phyloP scores from a whole-genome alignment of 2,797 vertebrate genomes.

The Thunnus albacares region DNA sequence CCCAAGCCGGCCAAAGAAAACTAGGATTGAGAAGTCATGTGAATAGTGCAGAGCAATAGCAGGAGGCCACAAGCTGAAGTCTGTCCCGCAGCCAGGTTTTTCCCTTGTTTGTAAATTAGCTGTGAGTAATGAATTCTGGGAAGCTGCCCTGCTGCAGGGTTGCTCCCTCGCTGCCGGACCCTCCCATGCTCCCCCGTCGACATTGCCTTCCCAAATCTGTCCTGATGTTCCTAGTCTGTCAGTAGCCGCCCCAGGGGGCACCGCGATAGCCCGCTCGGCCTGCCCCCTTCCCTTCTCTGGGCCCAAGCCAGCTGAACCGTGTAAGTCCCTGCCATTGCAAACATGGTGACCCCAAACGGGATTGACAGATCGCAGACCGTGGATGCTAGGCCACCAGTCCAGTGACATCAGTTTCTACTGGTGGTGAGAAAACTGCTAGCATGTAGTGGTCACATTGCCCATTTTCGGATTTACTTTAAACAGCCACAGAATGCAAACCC shows the following conservation, averaged over 20 bases:
- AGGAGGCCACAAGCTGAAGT: slow-evolving; percentile 58
- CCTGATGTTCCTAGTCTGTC: slow-evolving; percentile 94
- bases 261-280: slow-evolving; percentile 80
- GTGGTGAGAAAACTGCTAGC: slow-evolving; percentile 72
- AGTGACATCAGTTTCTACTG: slow-evolving; percentile 84
- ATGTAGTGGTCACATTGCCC: slow-evolving; percentile 62
- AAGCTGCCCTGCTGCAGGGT: slow-evolving; percentile 85
- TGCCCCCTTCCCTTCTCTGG: slow-evolving; percentile 85
- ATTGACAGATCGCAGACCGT: slow-evolving; percentile 91
- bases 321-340: slow-evolving; percentile 88
- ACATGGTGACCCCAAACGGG: slow-evolving; percentile 86
- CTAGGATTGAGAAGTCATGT: slow-evolving; percentile 57
- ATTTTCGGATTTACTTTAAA: slow-evolving; percentile 43
- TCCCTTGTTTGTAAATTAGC: slow-evolving; percentile 84
- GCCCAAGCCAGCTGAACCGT: slow-evolving; percentile 94
- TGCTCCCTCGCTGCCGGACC: slow-evolving; percentile 86
- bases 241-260: slow-evolving; percentile 89
- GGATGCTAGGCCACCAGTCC: slow-evolving; percentile 86
- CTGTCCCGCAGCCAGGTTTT: slow-evolving; percentile 70
- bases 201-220: slow-evolving; percentile 94
- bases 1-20: slow-evolving; percentile 52
- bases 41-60: slow-evolving; percentile 39
- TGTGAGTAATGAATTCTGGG: slow-evolving; percentile 90
- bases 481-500: slow-evolving; percentile 19
- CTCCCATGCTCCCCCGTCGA: slow-evolving; percentile 87